Evolutionary conservation across 2,113 vertebrate species (phyloP), one percentile per base, ranked within the genome.

Genomic region (Trematomus loennbergii): DNA sequence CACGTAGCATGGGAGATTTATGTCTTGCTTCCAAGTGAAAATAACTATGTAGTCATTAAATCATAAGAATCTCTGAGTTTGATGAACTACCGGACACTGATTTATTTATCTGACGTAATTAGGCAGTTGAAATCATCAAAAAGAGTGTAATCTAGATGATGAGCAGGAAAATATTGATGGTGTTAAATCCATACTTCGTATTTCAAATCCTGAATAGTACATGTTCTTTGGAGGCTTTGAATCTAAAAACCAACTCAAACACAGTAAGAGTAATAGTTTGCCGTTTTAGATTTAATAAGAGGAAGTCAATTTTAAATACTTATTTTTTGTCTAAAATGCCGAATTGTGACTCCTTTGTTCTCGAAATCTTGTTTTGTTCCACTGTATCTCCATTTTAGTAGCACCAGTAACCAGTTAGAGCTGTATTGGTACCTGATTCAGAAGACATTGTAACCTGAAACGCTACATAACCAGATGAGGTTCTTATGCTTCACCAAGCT

Each of bases 1-100:
- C 61, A 71, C 61, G 33, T 16, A 43, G 4, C 17, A 9, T 33
- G 1, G 36, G 18, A 75, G 65, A 84, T 85, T 72, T 76, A 55
- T 69, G 20, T 12, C 64, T 46, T 16, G 20, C 0, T 67, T 16
- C 17, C 12, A 0, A 49, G 11, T 20, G 54, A 64, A 48, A 3
- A 75, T 0, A 3, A 54, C 46, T 15, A 33, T 12, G 22, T 25
- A 45, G 18, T 40, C 36, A 40, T 40, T 40, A 40, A 40, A 40
- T 40, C 36, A 40, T 40, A 40, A 40, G 36, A 8, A 40, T 33
- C 53, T 12, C 4, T 2, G 8, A 12, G 2, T 4, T 8, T 12
- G 10, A 53, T 43, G 61, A 60, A 49, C 45, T 16, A 16, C 5
- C 6, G 15, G 12, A 45, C 43, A 48, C 10, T 40, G 17, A 72